Percentiles rank a stretch among this genome's conserved stretches.
These are phyloP conservation scores for Phymatocera aterrima DNA, from an alignment of 2,888 invertebrate genomes.

Conservation along the genomic window DNA sequence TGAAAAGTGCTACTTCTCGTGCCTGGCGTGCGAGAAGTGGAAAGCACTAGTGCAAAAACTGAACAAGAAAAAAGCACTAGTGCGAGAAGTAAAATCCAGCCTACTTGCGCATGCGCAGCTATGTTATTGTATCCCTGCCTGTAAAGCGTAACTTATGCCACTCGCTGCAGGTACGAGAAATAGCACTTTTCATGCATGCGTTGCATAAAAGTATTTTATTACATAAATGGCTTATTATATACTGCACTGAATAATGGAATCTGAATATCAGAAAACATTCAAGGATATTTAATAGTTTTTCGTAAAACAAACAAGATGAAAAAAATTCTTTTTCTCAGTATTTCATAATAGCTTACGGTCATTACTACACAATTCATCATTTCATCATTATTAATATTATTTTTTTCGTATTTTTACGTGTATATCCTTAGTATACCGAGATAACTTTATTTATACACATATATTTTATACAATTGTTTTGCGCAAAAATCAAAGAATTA, in stretches of 20 bases:
- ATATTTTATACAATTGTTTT: slow-evolving; percentile 59
- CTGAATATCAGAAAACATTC: background rate
- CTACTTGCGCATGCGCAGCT: too few relatives aligned
- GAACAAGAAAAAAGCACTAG: too few relatives aligned
- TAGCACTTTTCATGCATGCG: too few relatives aligned
- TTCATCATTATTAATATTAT: slow-evolving; percentile 43
- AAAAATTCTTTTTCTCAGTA: slow-evolving; percentile 7
- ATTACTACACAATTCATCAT: slow-evolving; percentile 49
- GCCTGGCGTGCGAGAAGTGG: too few relatives aligned
- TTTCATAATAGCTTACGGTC: slow-evolving; percentile 5
- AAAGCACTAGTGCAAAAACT: too few relatives aligned
- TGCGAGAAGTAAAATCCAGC: too few relatives aligned
- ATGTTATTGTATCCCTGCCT: too few relatives aligned
- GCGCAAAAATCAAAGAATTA: slow-evolving; percentile 52
- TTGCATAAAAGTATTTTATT: background rate
- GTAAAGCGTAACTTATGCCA: too few relatives aligned
- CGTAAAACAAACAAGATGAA: background rate
- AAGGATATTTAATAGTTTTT: too few relatives aligned
- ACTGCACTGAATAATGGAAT: slow-evolving; percentile 8
- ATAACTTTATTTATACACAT: slow-evolving; percentile 50
- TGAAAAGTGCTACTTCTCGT: too few relatives aligned
- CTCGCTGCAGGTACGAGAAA: too few relatives aligned
- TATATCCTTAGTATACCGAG: slow-evolving; percentile 51
- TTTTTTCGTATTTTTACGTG: slow-evolving; percentile 41
- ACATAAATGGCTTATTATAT: background rate